Conservation (phyloP, 2,797 vertebrate genomes). For the Cygnus olor region DNA sequence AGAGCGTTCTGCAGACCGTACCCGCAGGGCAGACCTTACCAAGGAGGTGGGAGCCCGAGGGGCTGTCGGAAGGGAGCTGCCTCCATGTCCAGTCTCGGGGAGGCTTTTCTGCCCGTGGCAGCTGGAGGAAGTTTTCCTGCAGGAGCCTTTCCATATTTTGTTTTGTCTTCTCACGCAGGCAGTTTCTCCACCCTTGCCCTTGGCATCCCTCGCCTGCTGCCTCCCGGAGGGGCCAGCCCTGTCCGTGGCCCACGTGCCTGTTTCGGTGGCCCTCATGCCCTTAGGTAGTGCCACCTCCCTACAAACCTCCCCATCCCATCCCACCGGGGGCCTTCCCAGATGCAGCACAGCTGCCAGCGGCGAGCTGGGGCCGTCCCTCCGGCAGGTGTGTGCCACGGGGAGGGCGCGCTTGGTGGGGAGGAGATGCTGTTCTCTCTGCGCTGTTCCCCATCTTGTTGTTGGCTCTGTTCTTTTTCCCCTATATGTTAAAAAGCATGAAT, state of each 20-base stretch:
- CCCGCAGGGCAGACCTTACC: neutral
- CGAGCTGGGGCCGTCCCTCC: neutral
- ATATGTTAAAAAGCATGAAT: neutral
- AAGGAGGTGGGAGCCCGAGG: neutral
- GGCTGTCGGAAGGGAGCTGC: neutral
- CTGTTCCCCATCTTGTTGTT: neutral
- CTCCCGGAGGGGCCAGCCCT: neutral
- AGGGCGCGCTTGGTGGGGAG: neutral
- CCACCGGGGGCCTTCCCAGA: neutral
- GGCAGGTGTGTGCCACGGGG: neutral
- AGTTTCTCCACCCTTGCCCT: neutral
- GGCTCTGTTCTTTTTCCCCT: neutral
- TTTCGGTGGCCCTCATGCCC: neutral
- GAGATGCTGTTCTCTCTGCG: neutral
- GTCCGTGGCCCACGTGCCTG: fast-evolving
- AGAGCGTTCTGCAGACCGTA: fast-evolving
- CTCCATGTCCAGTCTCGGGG: fast-evolving
- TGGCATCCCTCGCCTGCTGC: neutral
- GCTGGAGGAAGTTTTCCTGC: neutral
- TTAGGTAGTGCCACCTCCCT: neutral
- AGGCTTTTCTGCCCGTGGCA: neutral
- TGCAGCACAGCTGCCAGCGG: neutral
- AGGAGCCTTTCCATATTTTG: neutral
- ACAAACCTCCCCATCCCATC: neutral
- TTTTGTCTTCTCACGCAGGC: neutral